Evolutionary conservation across 2,113 vertebrate species (phyloP).

Genomic region (Triplophysa tibetana): DNA sequence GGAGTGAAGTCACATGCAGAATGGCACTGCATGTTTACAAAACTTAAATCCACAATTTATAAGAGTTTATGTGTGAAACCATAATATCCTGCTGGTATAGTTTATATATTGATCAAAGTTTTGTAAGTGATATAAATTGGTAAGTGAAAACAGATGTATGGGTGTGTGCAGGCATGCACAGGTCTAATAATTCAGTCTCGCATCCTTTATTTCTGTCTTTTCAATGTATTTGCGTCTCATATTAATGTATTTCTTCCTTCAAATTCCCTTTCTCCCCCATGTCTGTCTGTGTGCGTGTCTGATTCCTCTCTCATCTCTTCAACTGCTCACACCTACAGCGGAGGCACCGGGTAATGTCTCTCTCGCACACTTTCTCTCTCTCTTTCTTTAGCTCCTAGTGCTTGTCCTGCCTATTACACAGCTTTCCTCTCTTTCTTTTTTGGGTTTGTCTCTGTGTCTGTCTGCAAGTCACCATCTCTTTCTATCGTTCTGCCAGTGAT

Average conservation of each 20-base stretch:
- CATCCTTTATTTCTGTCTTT: slow-evolving; percentile 59
- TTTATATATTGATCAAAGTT: not conserved
- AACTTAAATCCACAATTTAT: not conserved
- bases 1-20: slow-evolving; percentile 20
- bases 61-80: slow-evolving; percentile 20
- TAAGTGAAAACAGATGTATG: slow-evolving; percentile 18
- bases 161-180: slow-evolving; percentile 34
- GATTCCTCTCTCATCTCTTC: slow-evolving; percentile 66
- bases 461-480: slow-evolving; percentile 52
- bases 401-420: slow-evolving; percentile 53
- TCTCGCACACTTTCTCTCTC: slow-evolving; percentile 34
- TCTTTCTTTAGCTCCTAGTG: slow-evolving; percentile 37
- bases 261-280: slow-evolving; percentile 56
- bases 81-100: not conserved
- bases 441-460: slow-evolving; percentile 40
- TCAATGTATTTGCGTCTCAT: slow-evolving; percentile 62
- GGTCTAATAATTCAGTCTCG: slow-evolving; percentile 59
- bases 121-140: slow-evolving; percentile 7
- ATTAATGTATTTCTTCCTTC: slow-evolving; percentile 65
- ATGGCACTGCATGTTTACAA: slow-evolving; percentile 40
- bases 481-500: slow-evolving; percentile 50
- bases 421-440: slow-evolving; percentile 57
- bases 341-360: slow-evolving; percentile 75
- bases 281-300: slow-evolving; percentile 35
- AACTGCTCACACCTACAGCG: slow-evolving; percentile 67